These are phyloP conservation scores for Erebia ligea DNA, from an alignment of 2,888 invertebrate species.

Conservation along the genomic window DNA sequence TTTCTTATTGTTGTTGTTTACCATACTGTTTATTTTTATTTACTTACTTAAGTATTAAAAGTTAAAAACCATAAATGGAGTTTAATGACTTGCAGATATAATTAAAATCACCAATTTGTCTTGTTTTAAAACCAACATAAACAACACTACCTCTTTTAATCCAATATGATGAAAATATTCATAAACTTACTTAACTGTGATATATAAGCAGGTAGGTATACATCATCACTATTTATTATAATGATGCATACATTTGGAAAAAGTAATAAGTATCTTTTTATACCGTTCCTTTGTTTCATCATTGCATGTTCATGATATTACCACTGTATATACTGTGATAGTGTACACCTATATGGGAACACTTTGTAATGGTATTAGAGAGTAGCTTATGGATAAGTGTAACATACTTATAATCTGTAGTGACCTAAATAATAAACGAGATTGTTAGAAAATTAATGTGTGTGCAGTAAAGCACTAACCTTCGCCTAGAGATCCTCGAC, in stretches of 20 bases:
- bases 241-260: slow-evolving; percentile 11
- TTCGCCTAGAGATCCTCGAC: slow-evolving; percentile 86
- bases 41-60: neutral
- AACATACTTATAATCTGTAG: slow-evolving; percentile 7
- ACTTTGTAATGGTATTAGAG: neutral
- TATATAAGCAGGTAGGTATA: neutral
- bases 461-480: slow-evolving; percentile 83
- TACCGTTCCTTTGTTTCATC: slow-evolving; percentile 5
- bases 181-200: neutral
- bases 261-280: neutral
- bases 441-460: slow-evolving; percentile 36
- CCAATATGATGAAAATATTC: neutral
- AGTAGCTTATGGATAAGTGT: neutral
- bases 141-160: neutral
- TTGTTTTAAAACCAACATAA: neutral
- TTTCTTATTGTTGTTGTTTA: too few relatives aligned
- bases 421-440: slow-evolving; percentile 19
- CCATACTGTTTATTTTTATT: too few relatives aligned
- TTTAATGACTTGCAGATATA: neutral
- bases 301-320: neutral
- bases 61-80: neutral
- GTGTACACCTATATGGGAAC: neutral
- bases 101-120: neutral
- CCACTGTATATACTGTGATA: too few relatives aligned
- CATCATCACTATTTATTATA: slow-evolving; percentile 3